phyloP scores from a whole-genome alignment of 1,140 invertebrate genomes.

The Proctacanthus coquilletti region DNA sequence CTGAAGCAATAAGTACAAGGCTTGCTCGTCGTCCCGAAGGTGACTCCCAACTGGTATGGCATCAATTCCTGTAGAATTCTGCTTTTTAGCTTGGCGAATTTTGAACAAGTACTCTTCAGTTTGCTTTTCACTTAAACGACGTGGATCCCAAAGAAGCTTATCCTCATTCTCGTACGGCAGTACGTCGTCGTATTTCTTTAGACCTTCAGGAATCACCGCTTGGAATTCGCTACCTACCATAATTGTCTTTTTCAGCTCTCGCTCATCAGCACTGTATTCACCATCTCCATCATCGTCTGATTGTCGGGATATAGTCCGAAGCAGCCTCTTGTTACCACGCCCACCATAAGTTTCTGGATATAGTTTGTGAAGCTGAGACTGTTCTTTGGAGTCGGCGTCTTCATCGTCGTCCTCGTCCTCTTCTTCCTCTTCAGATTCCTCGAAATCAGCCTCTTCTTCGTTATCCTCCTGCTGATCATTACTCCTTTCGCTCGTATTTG shows the following conservation, averaged over 20 bases:
- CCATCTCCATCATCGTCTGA: constrained; percentile 58
- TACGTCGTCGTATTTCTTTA: constrained; percentile 82
- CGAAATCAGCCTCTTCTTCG: constrained; percentile 5
- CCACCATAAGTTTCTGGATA: constrained; percentile 6
- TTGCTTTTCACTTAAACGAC: constrained; percentile 50
- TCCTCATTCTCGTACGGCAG: constrained; percentile 94
- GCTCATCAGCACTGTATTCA: constrained; percentile 61
- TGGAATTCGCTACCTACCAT: constrained; percentile 94
- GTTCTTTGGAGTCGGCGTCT: constrained; percentile 25
- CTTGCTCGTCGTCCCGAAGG: constrained; percentile 85
- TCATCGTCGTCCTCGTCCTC: constrained; percentile 27
- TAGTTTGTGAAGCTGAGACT: constrained; percentile 14
- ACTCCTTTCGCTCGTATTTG: background rate
- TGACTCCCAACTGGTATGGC: constrained; percentile 59
- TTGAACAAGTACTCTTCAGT: constrained; percentile 65
- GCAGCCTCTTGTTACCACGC: constrained; percentile 25
- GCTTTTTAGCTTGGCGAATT: constrained; percentile 8
- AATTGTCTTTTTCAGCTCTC: constrained; percentile 71
- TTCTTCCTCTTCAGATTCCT: constrained; percentile 16
- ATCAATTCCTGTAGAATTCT: constrained; percentile 9
- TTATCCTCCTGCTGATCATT: constrained; percentile 4
- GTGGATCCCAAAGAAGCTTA: constrained; percentile 85
- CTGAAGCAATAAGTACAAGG: constrained; percentile 78
- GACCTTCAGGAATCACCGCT: constrained; percentile 79
- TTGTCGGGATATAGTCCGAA: constrained; percentile 26